These are phyloP conservation scores for Myiozetetes cayanensis DNA, from an alignment of 2,113 vertebrate genomes.

Conservation along the genomic window DNA sequence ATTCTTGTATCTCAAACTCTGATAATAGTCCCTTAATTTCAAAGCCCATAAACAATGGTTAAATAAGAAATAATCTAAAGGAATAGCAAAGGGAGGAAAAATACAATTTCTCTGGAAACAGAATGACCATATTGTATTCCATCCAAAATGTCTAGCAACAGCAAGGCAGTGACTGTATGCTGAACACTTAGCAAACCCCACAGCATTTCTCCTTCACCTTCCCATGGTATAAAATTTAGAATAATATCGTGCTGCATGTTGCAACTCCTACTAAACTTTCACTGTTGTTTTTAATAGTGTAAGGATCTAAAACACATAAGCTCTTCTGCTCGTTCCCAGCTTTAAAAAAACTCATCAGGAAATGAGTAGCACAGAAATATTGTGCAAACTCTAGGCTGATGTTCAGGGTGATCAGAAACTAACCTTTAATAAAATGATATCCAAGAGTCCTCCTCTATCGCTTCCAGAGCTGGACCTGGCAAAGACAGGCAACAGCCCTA, in stretches of 20 bases:
- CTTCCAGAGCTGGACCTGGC: not conserved
- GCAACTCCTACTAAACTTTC: not conserved
- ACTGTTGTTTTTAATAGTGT: not conserved
- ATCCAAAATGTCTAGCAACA: not conserved
- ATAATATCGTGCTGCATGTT: not conserved
- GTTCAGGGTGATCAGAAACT: not conserved
- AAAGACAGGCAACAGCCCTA: not conserved
- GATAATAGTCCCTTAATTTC: not conserved
- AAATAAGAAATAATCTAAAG: not conserved
- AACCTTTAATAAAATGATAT: not conserved
- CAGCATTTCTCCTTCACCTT: not conserved
- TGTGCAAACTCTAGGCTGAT: not conserved
- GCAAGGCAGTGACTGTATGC: not conserved
- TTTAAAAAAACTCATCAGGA: not conserved
- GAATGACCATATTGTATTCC: not conserved
- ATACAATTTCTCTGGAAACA: not conserved
- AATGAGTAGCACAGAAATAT: not conserved
- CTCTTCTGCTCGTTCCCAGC: not conserved
- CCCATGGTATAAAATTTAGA: not conserved
- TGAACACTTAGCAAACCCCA: not conserved
- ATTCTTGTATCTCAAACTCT: not conserved
- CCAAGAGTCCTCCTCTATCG: not conserved
- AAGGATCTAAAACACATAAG: not conserved
- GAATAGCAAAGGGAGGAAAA: not conserved
- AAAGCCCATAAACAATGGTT: not conserved